These are phyloP conservation scores for Notocelia uddmanniana DNA, from an alignment of 2,888 invertebrate genomes.

Conservation along the genomic window DNA sequence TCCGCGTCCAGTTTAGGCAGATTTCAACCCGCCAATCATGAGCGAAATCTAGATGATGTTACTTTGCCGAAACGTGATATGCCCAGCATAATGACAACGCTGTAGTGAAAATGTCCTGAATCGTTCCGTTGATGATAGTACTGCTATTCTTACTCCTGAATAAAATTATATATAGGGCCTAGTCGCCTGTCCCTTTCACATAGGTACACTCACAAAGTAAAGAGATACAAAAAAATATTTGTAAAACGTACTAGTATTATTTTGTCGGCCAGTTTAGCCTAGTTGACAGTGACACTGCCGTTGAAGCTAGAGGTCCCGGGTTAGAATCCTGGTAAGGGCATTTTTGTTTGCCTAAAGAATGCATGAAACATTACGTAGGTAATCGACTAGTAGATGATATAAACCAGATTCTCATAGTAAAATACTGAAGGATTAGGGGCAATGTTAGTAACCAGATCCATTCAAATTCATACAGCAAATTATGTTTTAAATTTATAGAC, in stretches of 20 bases:
- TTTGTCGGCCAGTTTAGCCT: too few relatives aligned
- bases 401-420: too few relatives aligned
- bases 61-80: neutral
- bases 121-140: too few relatives aligned
- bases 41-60: neutral
- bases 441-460: neutral
- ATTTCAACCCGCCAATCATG: slow-evolving; percentile 22
- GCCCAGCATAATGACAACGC: neutral
- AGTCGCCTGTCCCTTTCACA: neutral
- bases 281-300: too few relatives aligned
- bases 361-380: too few relatives aligned
- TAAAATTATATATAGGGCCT: neutral
- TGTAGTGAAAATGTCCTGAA: neutral
- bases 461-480: neutral
- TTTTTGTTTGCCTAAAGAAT: too few relatives aligned
- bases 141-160: too few relatives aligned
- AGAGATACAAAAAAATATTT: neutral
- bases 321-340: too few relatives aligned
- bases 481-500: slow-evolving; percentile 1
- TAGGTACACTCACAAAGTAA: neutral
- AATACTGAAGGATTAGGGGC: too few relatives aligned
- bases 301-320: too few relatives aligned
- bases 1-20: slow-evolving; percentile 16
- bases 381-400: too few relatives aligned
- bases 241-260: too few relatives aligned